phyloP scores from a whole-genome alignment of 2,113 vertebrate species.

The Amphiprion ocellaris region DNA sequence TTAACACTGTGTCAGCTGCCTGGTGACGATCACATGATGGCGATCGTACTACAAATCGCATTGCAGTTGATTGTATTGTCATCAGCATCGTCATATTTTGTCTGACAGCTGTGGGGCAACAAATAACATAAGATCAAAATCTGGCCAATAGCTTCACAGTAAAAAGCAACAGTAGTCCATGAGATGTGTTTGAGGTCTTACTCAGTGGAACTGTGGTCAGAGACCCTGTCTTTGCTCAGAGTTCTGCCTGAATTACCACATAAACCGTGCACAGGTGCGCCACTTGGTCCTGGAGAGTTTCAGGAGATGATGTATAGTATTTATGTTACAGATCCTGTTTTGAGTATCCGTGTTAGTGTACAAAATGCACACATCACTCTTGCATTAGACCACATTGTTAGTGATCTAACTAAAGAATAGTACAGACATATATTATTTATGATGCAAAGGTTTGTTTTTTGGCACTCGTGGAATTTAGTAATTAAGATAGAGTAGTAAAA shows the following conservation, averaged over 20 bases:
- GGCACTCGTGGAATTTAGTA: too few relatives aligned
- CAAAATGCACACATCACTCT: too few relatives aligned
- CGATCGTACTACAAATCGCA: too few relatives aligned
- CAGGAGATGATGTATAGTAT: not conserved
- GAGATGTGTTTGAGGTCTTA: constrained; percentile 22
- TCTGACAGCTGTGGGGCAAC: constrained; percentile 46
- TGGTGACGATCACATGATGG: too few relatives aligned
- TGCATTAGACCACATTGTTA: too few relatives aligned
- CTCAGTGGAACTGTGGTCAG: constrained; percentile 3
- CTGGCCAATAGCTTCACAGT: not conserved
- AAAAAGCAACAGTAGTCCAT: not conserved
- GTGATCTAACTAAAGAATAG: too few relatives aligned
- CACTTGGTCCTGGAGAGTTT: constrained; percentile 14
- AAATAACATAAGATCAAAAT: not conserved
- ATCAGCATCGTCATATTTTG: not conserved
- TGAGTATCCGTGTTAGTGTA: too few relatives aligned
- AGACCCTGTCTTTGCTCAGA: constrained; percentile 19
- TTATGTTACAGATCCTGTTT: too few relatives aligned
- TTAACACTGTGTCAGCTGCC: too few relatives aligned
- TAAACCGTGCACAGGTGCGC: constrained; percentile 16
- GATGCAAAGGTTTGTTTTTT: too few relatives aligned
- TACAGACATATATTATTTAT: too few relatives aligned
- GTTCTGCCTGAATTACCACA: constrained; percentile 33
- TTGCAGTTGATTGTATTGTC: constrained; percentile 41
- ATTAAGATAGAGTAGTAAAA: too few relatives aligned